A percentile compares a stretch with the other conserved stretches of the same genome.
phyloP scores from a whole-genome alignment of 1,140 invertebrate genomes.

The Magallana gigas region DNA sequence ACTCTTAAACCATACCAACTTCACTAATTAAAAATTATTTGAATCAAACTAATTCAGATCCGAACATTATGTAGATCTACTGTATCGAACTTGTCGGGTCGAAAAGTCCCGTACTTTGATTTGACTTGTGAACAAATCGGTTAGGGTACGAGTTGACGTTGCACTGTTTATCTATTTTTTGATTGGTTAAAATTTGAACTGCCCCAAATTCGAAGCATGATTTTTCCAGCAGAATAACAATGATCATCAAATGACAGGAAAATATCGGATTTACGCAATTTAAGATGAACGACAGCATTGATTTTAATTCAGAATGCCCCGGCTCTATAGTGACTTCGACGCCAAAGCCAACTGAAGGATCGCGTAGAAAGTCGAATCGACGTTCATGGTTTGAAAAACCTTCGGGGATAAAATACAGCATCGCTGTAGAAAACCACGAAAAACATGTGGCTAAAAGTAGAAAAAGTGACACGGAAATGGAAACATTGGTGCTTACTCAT shows the following conservation, averaged over 20 bases:
- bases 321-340: conserved; percentile 40
- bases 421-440: conserved; percentile 61
- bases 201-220: not conserved
- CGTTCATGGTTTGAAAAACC: conserved; percentile 72
- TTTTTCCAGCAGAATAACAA: not conserved
- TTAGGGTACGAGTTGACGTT: no score
- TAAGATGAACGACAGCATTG: conserved; percentile 4
- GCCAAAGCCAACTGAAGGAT: conserved; percentile 21
- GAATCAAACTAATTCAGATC: no score
- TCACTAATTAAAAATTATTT: no score
- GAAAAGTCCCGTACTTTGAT: no score
- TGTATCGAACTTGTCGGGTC: no score
- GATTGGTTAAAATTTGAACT: conserved; percentile 29
- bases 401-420: conserved; percentile 58
- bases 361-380: conserved; percentile 55
- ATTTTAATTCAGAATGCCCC: not conserved
- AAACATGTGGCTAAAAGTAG: conserved; percentile 16
- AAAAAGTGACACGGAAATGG: conserved; percentile 65
- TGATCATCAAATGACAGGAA: not conserved
- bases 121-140: no score
- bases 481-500: conserved; percentile 71
- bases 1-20: no score
- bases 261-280: not conserved
- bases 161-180: not conserved
- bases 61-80: no score